These are phyloP conservation scores for Oasisia sp. DNA, from an alignment of 2,888 invertebrate genomes.

Conservation along the genomic window DNA sequence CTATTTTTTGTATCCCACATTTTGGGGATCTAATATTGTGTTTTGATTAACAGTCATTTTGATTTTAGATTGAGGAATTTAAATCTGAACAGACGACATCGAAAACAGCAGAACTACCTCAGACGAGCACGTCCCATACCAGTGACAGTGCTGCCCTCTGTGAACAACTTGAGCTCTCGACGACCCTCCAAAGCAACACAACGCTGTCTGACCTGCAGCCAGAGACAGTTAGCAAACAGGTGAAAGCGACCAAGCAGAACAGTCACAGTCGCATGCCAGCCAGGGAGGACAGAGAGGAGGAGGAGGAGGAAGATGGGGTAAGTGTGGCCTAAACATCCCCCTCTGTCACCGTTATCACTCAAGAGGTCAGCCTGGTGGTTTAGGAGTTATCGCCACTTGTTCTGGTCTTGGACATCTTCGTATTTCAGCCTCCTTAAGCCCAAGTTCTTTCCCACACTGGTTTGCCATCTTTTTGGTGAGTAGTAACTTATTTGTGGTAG, in stretches of 20 bases:
- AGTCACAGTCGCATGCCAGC: not conserved
- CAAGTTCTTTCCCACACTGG: too few species aligned
- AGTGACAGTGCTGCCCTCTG: not conserved
- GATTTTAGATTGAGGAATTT: not conserved
- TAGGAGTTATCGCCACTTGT: too few species aligned
- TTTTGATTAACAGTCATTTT: not conserved
- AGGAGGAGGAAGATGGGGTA: slow-evolving; percentile 38
- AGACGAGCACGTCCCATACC: not conserved
- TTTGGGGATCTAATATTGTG: not conserved
- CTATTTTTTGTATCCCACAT: too few species aligned
- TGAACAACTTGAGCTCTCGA: not conserved
- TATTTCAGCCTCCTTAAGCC: too few species aligned
- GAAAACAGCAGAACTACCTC: not conserved
- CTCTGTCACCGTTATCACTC: not conserved
- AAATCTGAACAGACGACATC: not conserved
- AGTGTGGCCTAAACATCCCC: not conserved
- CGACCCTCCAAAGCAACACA: not conserved
- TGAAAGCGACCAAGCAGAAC: not conserved
- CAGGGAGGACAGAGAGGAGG: slow-evolving; percentile 25
- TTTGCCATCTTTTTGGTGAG: too few species aligned
- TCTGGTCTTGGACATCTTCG: too few species aligned
- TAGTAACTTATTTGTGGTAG: too few species aligned
- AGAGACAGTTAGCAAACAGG: not conserved
- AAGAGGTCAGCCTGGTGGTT: too few species aligned
- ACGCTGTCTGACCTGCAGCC: not conserved